phyloP scores from a whole-genome alignment of 2,113 vertebrate genomes.

The Opisthocomus hoazin region DNA sequence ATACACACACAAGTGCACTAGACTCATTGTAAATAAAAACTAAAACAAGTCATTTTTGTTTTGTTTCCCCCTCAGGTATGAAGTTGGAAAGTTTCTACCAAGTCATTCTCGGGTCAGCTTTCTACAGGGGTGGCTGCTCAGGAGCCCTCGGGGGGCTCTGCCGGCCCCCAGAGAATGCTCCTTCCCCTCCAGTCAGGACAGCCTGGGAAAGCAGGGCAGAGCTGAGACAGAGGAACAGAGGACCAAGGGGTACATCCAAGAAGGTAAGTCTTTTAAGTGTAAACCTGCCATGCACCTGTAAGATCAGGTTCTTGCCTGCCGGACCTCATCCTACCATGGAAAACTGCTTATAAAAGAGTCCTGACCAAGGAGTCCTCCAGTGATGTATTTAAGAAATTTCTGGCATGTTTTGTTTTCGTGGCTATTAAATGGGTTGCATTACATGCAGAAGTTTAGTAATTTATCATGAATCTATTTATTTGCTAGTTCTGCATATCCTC shows the following conservation, averaged over 20 bases:
- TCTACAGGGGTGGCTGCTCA: background rate
- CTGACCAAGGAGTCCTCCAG: background rate
- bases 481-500: background rate
- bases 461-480: background rate
- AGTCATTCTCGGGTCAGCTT: background rate
- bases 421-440: background rate
- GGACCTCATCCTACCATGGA: background rate
- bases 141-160: background rate
- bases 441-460: background rate
- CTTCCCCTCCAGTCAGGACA: fast-evolving
- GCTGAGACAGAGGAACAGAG: background rate
- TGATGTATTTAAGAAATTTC: background rate
- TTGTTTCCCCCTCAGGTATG: background rate
- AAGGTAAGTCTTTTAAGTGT: background rate
- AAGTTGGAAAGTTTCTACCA: background rate
- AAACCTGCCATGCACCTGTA: background rate
- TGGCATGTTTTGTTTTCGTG: background rate
- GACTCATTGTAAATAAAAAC: background rate
- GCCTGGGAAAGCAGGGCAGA: background rate
- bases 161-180: background rate
- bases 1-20: background rate
- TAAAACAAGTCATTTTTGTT: background rate
- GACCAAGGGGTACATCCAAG: background rate
- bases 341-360: background rate
- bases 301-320: background rate